Base-by-base conservation (phyloP, 2,888 invertebrate species). In the Plemyria rubiginata region DNA sequence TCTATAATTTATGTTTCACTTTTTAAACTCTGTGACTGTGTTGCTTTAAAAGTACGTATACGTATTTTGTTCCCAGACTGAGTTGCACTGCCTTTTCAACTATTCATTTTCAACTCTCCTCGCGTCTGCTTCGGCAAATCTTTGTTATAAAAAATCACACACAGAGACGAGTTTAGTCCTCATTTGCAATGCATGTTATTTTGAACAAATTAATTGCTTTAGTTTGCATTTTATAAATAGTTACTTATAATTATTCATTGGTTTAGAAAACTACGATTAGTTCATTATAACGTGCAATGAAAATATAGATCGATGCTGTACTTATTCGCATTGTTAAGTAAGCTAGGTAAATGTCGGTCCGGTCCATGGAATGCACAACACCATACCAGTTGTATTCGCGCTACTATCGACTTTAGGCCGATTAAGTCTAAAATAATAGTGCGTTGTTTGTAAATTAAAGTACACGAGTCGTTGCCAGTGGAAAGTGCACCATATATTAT, bases 401-500 rank as follows among this genome's bases (percentile, higher is more conserved):
- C 62, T 70, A 65, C 60, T 66, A 68, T 61, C 68, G 48, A 65
- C 72, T 65, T 72, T 70, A 63, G 66, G 55, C 62, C 61, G 62
- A 70, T 68, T 54, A 66, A 71, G 75, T 73, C 67, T 73, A 67
- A 67, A 70, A 70, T n/a, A n/a, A n/a, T 73, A 73, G 70, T 66
- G 65, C 70, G 71, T 58, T 67, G 74, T 74, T 77, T 72, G 74
- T 73, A 74, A 73, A 75, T 74, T 68, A 71, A 74, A 74, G 74
- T 79, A 73, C 76, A 74, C 73, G 69, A 76, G 77, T 69, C 78
- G 84, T 81, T 80, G 83, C 80, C 80, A 82, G 79, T 78, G 74
- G 71, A 78, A 79, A 80, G 84, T 86, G 87, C 85, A 81, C 87
- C 84, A 80, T 77, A 77, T 77, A 80, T 82, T 72, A 77, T 82